Base-by-base conservation (phyloP, 2,797 vertebrate species). In the Hydrophis major region DNA sequence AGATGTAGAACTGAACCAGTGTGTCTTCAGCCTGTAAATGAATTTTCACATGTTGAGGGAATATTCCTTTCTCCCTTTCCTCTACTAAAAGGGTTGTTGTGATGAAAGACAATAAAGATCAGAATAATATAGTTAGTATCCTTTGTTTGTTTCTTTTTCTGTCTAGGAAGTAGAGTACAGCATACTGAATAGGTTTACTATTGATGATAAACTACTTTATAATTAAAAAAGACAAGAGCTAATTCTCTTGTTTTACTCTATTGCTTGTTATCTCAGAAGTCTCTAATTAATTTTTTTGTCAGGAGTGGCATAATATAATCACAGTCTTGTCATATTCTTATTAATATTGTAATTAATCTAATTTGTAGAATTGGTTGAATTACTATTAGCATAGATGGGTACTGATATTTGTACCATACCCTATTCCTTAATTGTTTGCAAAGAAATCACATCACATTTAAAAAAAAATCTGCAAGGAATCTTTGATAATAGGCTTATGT, bases 281-380 rank as follows among this genome's bases (percentile, higher is more conserved):
- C n/a, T 94, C 92, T 94, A 78, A 37, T 94, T 97, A 96, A 95
- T 96, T 93, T 95, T 92, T 91, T 86, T 95, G 95, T 96, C 78
- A 90, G 53, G 8, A 42, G 78, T 96, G 86, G 88, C 90, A 91
- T 12, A 50, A 92, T 94, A 89, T 93, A 96, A 94, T 96, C 89
- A 90, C 78, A 89, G 86, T 95, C n/a, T 89, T 96, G 90, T 93
- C 47, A 92, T 14, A 87, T 89, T 90, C 56, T 18, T 94, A 37
- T 94, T 95, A 95, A 95, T 95, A 96, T 94, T 95, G 88, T 94
- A 95, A 96, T 96, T 94, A 96, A 95, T 96, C 94, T 92, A 88
- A 87, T 93, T 91, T 63, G 20, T 92, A 61, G 55, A 93, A 22
- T 32, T 66, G 78, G 95, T 60, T 55, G 86, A 94, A 94, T 93